phyloP scores from a whole-genome alignment of 2,797 vertebrate genomes.

The Intellagama lesueurii region DNA sequence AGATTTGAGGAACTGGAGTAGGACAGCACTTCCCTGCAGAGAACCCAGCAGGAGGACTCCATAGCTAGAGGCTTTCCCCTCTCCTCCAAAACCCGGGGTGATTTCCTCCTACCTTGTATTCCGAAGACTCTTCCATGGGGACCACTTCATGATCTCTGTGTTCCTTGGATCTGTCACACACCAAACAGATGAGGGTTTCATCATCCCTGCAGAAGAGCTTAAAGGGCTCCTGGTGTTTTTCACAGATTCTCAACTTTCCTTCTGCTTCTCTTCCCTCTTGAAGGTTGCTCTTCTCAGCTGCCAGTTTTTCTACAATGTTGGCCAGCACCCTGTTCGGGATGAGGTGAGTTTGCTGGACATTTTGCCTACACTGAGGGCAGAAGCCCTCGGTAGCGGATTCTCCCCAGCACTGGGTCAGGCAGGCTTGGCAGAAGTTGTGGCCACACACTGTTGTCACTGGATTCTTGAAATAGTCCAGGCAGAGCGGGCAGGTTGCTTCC shows the following conservation, averaged over 20 bases:
- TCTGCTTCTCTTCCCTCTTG: too few species aligned
- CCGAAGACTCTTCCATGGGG: conserved; percentile 63
- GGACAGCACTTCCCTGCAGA: too few species aligned
- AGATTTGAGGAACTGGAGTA: too few species aligned
- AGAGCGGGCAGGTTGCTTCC: conserved; percentile 61
- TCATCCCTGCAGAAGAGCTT: conserved; percentile 66
- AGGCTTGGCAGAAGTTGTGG: neutral
- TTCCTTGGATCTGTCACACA: neutral
- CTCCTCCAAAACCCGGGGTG: too few species aligned
- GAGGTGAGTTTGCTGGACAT: neutral
- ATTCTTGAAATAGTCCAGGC: conserved; percentile 40
- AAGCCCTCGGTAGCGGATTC: neutral
- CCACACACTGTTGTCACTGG: neutral
- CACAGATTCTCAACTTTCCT: neutral
- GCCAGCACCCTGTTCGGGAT: conserved; percentile 67
- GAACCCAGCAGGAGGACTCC: too few species aligned
- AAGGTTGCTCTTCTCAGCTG: too few species aligned
- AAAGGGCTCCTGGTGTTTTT: neutral
- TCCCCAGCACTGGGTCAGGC: neutral
- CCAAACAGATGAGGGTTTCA: neutral
- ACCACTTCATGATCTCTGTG: neutral
- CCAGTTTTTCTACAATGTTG: conserved; percentile 30
- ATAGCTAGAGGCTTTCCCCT: too few species aligned
- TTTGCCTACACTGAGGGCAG: neutral
- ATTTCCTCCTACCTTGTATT: conserved; percentile 52